Evolutionary conservation across 2,797 vertebrate genomes (phyloP), one percentile per base, ranked within the genome.

Genomic region (Sebastes trivittatus): DNA sequence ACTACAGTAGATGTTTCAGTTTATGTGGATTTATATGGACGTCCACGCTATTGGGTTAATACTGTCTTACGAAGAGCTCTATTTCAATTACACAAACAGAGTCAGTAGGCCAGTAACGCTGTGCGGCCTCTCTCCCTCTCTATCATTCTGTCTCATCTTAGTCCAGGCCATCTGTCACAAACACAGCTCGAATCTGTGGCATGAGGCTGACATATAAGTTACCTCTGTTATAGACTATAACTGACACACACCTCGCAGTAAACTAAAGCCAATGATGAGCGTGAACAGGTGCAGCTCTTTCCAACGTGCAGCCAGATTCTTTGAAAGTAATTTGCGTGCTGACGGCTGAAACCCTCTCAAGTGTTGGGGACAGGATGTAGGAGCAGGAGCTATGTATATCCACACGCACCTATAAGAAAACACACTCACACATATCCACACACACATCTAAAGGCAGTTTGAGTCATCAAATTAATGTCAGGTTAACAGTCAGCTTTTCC

Each of bases 91-190:
- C 80, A 82, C 71, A 82, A 74, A 84, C 78, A 81, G 71, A 90
- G 82, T 93, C 88, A 91, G 85, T 80, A 64, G 91, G 89, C 68
- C 90, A 89, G 60, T 64, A 82, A 69, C 80, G 55, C 82, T 23
- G 80, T 30, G 79, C 72, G 27, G 85, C 81, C 86, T 85, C 81
- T 82, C 77, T 87, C 29, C 22, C 74, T 87, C 82, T 46, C 90
- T 72, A 78, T 78, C 88, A 72, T 75, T 89, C 92, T 80, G 85
- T 91, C 88, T 93, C 90, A 92, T 93, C 89, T 90, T 74, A 84
- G 87, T 93, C 88, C 90, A 91, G 87, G 84, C 94, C 94, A 94
- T 95, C 94, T 95, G 93, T 92, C 89, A 86, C 82, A 61, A 70
- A 68, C 54, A 7, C 75, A 64, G 85, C 84, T 88, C 77, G 25